These are phyloP conservation scores for Actinia tenebrosa DNA, from an alignment of 64 coral and sea anemone species.

Conservation along the genomic window DNA sequence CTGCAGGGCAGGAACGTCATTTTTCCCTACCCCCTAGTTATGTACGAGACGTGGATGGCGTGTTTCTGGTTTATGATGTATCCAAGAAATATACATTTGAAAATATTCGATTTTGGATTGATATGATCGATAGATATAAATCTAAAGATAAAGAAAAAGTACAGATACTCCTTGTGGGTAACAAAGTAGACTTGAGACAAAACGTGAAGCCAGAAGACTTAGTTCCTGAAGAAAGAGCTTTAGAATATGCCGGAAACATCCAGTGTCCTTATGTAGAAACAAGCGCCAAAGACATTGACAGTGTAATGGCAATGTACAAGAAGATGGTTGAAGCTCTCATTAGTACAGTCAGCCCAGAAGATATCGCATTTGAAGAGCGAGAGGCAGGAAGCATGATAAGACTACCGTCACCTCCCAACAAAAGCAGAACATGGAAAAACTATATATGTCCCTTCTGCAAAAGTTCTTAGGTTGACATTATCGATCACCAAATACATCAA, in stretches of 20 bases:
- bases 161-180: constrained; percentile 16
- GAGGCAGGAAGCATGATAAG: neutral
- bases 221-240: neutral
- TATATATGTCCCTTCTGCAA: neutral
- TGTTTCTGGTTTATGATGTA: constrained; percentile 38
- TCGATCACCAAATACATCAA: neutral
- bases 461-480: neutral
- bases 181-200: constrained; percentile 14
- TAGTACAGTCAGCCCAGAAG: neutral
- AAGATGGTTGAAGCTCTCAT: neutral
- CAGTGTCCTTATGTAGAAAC: neutral
- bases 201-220: neutral
- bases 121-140: neutral
- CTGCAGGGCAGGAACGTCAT: constrained; percentile 19
- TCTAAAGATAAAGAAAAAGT: neutral
- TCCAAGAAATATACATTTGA: neutral
- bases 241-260: neutral
- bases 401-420: neutral
- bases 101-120: neutral
- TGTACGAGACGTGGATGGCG: constrained; percentile 5
- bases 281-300: constrained; percentile 16
- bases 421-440: neutral
- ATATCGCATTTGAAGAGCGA: neutral
- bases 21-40: neutral
- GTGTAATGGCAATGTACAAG: constrained; percentile 7